Evolutionary conservation across 1,140 invertebrate species (phyloP).

Genomic region (Cherax quadricarinatus): DNA sequence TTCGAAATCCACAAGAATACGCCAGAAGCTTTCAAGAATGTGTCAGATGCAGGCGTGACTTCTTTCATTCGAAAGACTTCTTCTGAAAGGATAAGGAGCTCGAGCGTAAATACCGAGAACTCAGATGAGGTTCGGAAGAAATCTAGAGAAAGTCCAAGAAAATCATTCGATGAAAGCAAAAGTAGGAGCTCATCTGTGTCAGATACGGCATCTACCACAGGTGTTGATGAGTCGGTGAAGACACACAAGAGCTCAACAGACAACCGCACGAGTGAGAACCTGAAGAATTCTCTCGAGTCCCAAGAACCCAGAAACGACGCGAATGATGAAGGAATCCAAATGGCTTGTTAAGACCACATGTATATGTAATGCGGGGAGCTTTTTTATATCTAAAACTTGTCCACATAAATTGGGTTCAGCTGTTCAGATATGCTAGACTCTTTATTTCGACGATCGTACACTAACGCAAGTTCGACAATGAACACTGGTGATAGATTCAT

Average conservation of each 20-base stretch:
- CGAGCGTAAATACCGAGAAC: not conserved
- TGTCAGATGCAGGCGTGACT: not conserved
- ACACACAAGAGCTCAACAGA: not conserved
- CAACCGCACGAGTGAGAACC: not conserved
- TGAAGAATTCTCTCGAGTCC: not conserved
- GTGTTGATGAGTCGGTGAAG: not conserved
- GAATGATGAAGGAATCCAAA: not conserved
- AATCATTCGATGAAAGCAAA: not conserved
- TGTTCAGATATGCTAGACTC: not conserved
- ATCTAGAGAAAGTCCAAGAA: not conserved
- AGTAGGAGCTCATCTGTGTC: not conserved
- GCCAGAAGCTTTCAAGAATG: not conserved
- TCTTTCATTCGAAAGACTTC: not conserved
- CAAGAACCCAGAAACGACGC: not conserved
- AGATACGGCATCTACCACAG: not conserved
- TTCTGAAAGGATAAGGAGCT: not conserved
- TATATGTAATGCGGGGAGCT: not conserved
- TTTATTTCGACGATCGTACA: not conserved
- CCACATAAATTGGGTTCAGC: not conserved
- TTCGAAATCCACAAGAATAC: not conserved
- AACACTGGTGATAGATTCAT: too few relatives aligned
- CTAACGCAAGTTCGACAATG: too few relatives aligned
- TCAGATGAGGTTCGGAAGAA: not conserved
- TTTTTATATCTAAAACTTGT: not conserved
- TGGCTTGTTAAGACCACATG: not conserved